Evolutionary conservation across 1,140 invertebrate genomes (phyloP).

Genomic region (Periplaneta americana): DNA sequence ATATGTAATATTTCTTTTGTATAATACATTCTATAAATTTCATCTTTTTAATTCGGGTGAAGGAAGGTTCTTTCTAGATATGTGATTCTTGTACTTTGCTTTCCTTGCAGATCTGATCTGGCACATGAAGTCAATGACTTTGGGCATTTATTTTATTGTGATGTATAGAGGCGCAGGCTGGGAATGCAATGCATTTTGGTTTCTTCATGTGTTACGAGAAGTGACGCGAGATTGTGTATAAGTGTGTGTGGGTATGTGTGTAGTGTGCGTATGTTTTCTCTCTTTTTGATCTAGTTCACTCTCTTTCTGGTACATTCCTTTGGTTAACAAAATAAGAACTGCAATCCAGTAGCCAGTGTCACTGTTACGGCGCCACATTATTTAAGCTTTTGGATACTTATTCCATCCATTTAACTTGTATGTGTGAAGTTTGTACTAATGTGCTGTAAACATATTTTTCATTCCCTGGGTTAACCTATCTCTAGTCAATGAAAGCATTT

Average conservation of each 20-base stretch:
- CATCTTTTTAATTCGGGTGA: background rate
- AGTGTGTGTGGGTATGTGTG: too few species aligned
- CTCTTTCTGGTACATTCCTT: background rate
- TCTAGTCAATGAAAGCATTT: slow-evolving; percentile 17
- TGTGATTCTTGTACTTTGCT: background rate
- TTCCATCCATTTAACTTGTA: background rate
- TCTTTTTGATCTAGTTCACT: background rate
- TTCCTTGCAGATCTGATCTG: background rate
- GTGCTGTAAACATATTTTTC: background rate
- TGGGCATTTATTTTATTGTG: background rate
- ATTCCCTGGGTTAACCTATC: slow-evolving; percentile 11
- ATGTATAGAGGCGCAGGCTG: background rate
- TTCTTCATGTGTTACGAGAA: background rate
- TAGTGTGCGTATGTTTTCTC: background rate
- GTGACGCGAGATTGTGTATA: background rate
- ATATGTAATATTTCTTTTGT: background rate
- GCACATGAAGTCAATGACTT: background rate
- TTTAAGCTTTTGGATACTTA: background rate
- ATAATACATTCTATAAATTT: background rate
- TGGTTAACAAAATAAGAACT: background rate
- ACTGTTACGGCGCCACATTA: background rate
- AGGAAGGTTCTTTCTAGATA: background rate
- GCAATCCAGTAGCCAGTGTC: background rate
- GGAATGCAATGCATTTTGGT: background rate
- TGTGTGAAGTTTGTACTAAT: background rate